phyloP scores from a whole-genome alignment of 2,113 vertebrate species.

The Triplophysa dalaica region DNA sequence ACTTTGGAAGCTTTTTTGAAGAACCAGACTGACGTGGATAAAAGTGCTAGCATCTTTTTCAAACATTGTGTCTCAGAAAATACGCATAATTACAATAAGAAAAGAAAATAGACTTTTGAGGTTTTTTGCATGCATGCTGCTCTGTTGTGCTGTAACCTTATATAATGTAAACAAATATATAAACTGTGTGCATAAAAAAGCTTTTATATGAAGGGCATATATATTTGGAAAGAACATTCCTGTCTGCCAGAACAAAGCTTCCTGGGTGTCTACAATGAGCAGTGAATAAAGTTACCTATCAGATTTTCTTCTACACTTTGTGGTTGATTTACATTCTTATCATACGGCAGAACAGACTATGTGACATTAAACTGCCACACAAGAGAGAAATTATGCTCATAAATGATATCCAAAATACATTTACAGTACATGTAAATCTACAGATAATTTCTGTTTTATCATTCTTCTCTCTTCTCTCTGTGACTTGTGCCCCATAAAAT shows the following conservation, averaged over 20 bases:
- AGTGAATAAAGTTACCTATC: slow-evolving; percentile 6
- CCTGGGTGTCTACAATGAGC: background rate
- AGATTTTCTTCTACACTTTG: background rate
- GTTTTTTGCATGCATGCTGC: no score
- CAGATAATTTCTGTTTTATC: no score
- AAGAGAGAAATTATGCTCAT: background rate
- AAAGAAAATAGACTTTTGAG: background rate
- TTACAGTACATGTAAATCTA: no score
- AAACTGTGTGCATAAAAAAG: no score
- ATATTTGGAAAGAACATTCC: no score
- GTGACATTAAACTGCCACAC: background rate
- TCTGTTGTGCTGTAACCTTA: no score
- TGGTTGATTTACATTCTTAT: slow-evolving; percentile 41
- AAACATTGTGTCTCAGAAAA: slow-evolving; percentile 66
- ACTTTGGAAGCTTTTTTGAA: slow-evolving; percentile 68
- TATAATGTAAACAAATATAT: no score
- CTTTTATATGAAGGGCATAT: no score
- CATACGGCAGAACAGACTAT: background rate
- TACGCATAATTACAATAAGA: slow-evolving; percentile 48
- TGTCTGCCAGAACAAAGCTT: background rate
- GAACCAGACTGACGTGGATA: slow-evolving; percentile 56
- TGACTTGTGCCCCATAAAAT: no score
- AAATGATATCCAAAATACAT: background rate
- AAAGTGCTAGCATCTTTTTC: slow-evolving; percentile 63
- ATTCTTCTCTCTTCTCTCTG: no score